Conservation (phyloP, 1,140 invertebrate genomes). For the Pseudobourletiella spinata region DNA sequence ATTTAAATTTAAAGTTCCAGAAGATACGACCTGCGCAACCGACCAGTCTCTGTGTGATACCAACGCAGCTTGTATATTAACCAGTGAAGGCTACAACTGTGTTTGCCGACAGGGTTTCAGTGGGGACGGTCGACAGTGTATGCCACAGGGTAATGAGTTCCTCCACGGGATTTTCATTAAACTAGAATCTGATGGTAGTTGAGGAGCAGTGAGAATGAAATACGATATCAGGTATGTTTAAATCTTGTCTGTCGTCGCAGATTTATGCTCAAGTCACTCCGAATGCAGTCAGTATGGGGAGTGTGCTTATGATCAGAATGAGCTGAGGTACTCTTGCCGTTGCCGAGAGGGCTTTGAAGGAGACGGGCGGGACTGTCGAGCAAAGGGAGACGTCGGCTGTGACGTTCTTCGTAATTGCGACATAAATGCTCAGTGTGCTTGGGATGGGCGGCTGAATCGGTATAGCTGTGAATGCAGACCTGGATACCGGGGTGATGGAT, state of each 20-base stretch:
- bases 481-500: constrained; percentile 44
- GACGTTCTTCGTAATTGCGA: constrained; percentile 47
- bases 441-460: constrained; percentile 45
- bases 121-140: constrained; percentile 66
- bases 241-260: constrained; percentile 38
- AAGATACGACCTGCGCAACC: constrained; percentile 40
- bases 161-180: no score
- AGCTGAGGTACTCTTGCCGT: constrained; percentile 55
- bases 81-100: constrained; percentile 58
- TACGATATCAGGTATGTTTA: no score
- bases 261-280: constrained; percentile 55
- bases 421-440: constrained; percentile 53
- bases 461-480: constrained; percentile 56
- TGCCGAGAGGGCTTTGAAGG: constrained; percentile 54
- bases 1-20: neutral
- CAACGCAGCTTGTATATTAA: constrained; percentile 62
- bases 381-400: constrained; percentile 46
- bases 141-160: constrained; percentile 48
- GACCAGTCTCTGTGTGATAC: constrained; percentile 56
- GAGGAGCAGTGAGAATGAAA: no score
- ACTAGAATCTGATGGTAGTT: no score
- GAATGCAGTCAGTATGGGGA: constrained; percentile 67
- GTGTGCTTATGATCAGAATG: constrained; percentile 54
- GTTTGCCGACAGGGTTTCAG: constrained; percentile 67
- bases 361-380: constrained; percentile 51